Evolutionary conservation across 2,797 vertebrate genomes (phyloP), one percentile per base, ranked within the genome.

Genomic region (Eulemur albifrons): DNA sequence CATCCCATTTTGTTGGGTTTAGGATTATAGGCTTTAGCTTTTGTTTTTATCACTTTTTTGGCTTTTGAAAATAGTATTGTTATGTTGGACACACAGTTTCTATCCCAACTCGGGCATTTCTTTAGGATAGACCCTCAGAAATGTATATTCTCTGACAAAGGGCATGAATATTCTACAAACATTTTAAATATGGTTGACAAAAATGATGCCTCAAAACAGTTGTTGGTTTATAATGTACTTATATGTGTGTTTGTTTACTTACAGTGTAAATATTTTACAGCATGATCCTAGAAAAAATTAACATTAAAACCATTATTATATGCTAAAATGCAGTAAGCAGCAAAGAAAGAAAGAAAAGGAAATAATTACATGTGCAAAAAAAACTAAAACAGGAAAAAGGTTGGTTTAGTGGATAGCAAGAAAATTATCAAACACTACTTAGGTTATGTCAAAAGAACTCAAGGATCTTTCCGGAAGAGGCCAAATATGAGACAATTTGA

Each of bases 21-120:
- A 73, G 30, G 21, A 88, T 40, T 70, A 1, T 17, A 89, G 57
- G 17, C 5, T 63, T 90, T 57, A 32, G 8, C 70, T 90, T 94
- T 94, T 65, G 38, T 65, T 88, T 80, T 81, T 92, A 85, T 80
- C 30, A 50, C n/a, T 32, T 17, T 43, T 85, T 90, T 52, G 13
- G 13, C 12, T 93, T 94, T 95, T 50, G 43, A 97, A 93, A 95
- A 48, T 73, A 75, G 75, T 35, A n/a, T 21, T 52, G 7, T 14
- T 61, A 6, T 57, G 5, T 45, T 57, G 1, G 67, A 67, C 10
- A 61, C 15, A 67, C 0, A 45, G 30, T n/a, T 61, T 85, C n/a
- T 70, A n/a, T 86, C 13, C 13, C 59, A 76, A 50, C 59, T 85
- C 15, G 1, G 2, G 1, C 38, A 65, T 80, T 84, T 94, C 21